A percentile compares a stretch with the other conserved stretches of the same genome.
Conservation (phyloP, 2,113 vertebrate genomes). For the Rhinichthys klamathensis region DNA sequence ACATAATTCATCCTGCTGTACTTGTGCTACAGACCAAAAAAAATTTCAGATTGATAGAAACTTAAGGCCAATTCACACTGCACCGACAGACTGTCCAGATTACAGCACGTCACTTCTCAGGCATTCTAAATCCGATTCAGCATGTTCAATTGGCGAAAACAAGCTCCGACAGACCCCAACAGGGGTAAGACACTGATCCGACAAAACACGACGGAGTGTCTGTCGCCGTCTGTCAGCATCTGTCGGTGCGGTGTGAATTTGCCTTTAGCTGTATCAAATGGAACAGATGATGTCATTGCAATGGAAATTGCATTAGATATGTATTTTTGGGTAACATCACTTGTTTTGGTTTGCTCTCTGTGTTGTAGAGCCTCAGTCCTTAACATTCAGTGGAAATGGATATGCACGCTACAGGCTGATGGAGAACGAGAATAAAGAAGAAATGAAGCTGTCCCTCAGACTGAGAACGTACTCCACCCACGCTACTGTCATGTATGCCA, state of each 20-base stretch:
- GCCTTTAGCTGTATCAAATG: background rate
- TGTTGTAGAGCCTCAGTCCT: conserved; percentile 78
- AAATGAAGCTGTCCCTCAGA: conserved; percentile 92
- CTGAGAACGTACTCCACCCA: conserved; percentile 89
- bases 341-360: conserved; percentile 17
- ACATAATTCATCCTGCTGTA: background rate
- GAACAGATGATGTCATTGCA: background rate
- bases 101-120: too few relatives aligned
- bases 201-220: too few relatives aligned
- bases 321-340: background rate
- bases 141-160: too few relatives aligned
- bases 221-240: too few relatives aligned
- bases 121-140: too few relatives aligned
- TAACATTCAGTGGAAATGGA: conserved; percentile 91
- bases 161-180: too few relatives aligned
- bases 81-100: too few relatives aligned
- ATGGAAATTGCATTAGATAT: background rate
- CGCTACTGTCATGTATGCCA: conserved; percentile 94
- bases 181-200: too few relatives aligned
- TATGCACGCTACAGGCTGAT: conserved; percentile 91
- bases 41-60: too few relatives aligned
- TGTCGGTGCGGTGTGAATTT: too few relatives aligned
- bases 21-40: too few relatives aligned
- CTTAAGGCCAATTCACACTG: too few relatives aligned
- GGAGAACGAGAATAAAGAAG: conserved; percentile 94